These are phyloP conservation scores for Sphaeridia pumilis DNA, from an alignment of 2,888 invertebrate genomes.

Conservation along the genomic window DNA sequence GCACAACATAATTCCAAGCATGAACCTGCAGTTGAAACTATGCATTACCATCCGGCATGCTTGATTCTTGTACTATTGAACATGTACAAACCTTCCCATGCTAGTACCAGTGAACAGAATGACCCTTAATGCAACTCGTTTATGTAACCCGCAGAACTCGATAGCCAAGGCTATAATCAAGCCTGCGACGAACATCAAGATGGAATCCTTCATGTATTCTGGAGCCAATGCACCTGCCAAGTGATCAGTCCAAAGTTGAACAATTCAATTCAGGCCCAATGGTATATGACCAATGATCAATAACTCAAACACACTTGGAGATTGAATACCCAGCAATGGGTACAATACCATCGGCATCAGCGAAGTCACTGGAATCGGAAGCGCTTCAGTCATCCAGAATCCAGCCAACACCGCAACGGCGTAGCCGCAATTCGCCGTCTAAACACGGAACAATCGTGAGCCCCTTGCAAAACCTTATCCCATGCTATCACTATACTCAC, in stretches of 20 bases:
- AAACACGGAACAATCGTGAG: not conserved
- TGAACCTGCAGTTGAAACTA: conserved; percentile 31
- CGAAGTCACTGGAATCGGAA: conserved; percentile 38
- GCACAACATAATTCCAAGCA: conserved; percentile 42
- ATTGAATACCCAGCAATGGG: conserved; percentile 37
- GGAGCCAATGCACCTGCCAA: conserved; percentile 22
- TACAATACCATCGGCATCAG: conserved; percentile 38
- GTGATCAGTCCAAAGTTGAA: not conserved
- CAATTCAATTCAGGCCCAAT: not conserved
- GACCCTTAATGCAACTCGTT: conserved; percentile 43
- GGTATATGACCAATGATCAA: not conserved
- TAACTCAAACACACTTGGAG: conserved; percentile 21
- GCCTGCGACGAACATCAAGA: conserved; percentile 40
- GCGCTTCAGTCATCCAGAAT: conserved; percentile 38
- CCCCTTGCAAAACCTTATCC: not conserved
- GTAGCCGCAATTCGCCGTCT: conserved; percentile 36
- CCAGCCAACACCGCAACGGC: conserved; percentile 37
- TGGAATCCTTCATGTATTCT: conserved; percentile 36
- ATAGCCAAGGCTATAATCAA: conserved; percentile 45
- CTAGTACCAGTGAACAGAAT: conserved; percentile 38
- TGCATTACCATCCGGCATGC: not conserved
- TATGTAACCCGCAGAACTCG: conserved; percentile 44
- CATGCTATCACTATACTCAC: not conserved
- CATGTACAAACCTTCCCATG: not conserved
- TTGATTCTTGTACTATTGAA: not conserved